These are phyloP conservation scores for Xiphophorus hellerii DNA, from an alignment of 2,113 vertebrate species.

Conservation along the genomic window DNA sequence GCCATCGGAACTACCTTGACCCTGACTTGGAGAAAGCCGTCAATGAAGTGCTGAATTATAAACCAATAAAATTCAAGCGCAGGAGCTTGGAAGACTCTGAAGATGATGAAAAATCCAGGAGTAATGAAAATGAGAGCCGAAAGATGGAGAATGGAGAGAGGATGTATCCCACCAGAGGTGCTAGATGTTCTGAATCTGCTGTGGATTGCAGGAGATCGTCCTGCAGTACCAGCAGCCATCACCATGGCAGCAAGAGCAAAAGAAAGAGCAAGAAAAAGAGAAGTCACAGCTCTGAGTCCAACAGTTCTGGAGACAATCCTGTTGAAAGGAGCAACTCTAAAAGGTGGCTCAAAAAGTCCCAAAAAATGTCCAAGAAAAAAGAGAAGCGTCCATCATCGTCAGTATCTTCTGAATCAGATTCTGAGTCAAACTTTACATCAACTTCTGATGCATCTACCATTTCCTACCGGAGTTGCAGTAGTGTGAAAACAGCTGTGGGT, in stretches of 20 bases:
- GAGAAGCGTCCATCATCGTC: slow-evolving; percentile 78
- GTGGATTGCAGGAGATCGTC: slow-evolving; percentile 80
- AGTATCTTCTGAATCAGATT: slow-evolving; percentile 72
- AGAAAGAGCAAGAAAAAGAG: slow-evolving; percentile 73
- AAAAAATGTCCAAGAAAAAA: slow-evolving; percentile 81
- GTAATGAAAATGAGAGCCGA: slow-evolving; percentile 72
- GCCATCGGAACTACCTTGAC: slow-evolving; percentile 90
- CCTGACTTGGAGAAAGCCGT: slow-evolving; percentile 95
- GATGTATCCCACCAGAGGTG: slow-evolving; percentile 54
- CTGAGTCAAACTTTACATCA: slow-evolving; percentile 78
- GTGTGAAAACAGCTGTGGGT: slow-evolving; percentile 87
- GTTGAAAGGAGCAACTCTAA: slow-evolving; percentile 80
- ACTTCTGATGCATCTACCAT: slow-evolving; percentile 85
- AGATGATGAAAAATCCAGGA: slow-evolving; percentile 38
- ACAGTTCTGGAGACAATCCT: slow-evolving; percentile 72
- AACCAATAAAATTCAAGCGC: slow-evolving; percentile 84
- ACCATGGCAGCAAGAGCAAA: slow-evolving; percentile 52
- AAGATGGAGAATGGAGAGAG: slow-evolving; percentile 60
- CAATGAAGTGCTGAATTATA: slow-evolving; percentile 93
- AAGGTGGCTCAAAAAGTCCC: slow-evolving; percentile 81
- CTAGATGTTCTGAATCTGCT: slow-evolving; percentile 87
- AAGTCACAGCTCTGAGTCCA: slow-evolving; percentile 77
- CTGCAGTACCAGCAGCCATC: slow-evolving; percentile 64
- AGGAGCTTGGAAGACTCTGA: slow-evolving; percentile 85
- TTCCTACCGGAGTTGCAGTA: slow-evolving; percentile 89